These are phyloP conservation scores for Sylvicola cinctus DNA, from an alignment of 2,888 invertebrate species.

Conservation along the genomic window DNA sequence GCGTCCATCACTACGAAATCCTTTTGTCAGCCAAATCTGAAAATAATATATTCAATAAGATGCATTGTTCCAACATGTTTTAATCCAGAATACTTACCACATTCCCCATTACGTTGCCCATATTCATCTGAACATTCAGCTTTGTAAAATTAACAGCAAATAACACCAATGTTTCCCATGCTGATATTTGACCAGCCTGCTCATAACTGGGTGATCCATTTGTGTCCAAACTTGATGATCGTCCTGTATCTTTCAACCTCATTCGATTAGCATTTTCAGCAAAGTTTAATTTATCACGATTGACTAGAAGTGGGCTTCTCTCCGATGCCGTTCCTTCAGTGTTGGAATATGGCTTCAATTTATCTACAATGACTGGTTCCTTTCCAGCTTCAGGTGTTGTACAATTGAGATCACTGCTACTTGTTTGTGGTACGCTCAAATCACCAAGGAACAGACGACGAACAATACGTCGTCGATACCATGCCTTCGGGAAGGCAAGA, in stretches of 20 bases:
- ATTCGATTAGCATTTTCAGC: constrained; percentile 22
- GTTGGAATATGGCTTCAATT: not conserved
- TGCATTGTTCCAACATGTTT: not conserved
- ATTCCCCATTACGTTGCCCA: constrained; percentile 99
- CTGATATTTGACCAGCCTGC: constrained; percentile 43
- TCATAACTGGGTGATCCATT: constrained; percentile 28
- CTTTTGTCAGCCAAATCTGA: constrained; percentile 69
- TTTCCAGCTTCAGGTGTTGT: constrained; percentile 11
- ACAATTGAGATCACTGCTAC: constrained; percentile 5
- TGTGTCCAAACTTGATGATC: constrained; percentile 34
- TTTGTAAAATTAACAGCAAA: constrained; percentile 93
- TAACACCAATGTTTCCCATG: constrained; percentile 91
- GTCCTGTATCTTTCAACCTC: constrained; percentile 29
- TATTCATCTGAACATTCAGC: constrained; percentile 95
- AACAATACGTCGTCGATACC: constrained; percentile 91
- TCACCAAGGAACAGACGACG: constrained; percentile 85
- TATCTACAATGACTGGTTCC: constrained; percentile 6
- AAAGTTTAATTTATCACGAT: constrained; percentile 32
- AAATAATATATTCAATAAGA: not conserved
- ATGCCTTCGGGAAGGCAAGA: constrained; percentile 93
- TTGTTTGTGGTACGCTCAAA: constrained; percentile 37
- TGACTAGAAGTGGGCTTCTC: constrained; percentile 21
- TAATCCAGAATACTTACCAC: constrained; percentile 41
- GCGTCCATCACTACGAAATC: constrained; percentile 78
- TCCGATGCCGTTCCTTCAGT: constrained; percentile 8